Evolutionary conservation across 2,888 invertebrate genomes (phyloP).

Genomic region (Timema podura): DNA sequence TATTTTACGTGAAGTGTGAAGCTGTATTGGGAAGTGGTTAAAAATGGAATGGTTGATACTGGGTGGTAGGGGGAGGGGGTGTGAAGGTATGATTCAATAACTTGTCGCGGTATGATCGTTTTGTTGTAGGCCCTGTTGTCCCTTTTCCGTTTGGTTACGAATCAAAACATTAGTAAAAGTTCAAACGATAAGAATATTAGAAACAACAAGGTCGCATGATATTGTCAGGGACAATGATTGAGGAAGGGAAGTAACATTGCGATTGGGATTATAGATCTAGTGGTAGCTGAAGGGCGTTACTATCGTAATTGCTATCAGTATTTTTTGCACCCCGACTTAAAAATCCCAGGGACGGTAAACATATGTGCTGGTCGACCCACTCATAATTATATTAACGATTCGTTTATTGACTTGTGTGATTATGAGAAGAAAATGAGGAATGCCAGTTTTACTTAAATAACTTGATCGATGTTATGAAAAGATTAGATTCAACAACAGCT

Average conservation of each 20-base stretch:
- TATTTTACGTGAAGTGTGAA: too few relatives aligned
- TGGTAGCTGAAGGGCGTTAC: conserved; percentile 4
- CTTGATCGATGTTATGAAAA: neutral
- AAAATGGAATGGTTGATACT: too few relatives aligned
- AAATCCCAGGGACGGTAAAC: neutral
- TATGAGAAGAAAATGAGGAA: neutral
- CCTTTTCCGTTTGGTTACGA: too few relatives aligned
- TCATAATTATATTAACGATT: neutral
- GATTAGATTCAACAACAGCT: neutral
- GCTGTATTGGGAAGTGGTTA: too few relatives aligned
- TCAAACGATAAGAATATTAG: neutral
- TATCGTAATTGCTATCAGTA: neutral
- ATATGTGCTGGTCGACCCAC: neutral
- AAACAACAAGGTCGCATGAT: neutral
- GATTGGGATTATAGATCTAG: neutral
- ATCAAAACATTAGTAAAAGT: neutral
- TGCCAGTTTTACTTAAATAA: conserved; percentile 1
- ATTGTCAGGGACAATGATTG: neutral
- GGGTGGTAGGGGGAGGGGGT: too few relatives aligned
- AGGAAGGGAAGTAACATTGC: neutral
- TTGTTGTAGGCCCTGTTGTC: too few relatives aligned
- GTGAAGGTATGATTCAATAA: too few relatives aligned
- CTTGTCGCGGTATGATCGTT: too few relatives aligned
- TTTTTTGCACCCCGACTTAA: neutral
- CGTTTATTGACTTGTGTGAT: neutral